Conservation (phyloP, 2,797 vertebrate species). For the Sebastes ruberrimus region DNA sequence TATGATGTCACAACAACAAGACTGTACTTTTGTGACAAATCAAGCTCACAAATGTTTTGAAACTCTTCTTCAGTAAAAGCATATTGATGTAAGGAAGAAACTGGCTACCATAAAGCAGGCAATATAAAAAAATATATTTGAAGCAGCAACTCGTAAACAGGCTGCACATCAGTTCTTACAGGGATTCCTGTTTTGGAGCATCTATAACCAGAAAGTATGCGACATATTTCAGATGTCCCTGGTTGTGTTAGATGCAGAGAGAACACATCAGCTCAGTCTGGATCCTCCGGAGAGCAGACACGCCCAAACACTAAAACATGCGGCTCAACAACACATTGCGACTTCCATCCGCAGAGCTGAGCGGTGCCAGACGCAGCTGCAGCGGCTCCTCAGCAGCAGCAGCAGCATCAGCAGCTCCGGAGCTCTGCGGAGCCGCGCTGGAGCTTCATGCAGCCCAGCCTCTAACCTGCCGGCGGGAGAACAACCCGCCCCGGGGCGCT, state of each 20-base stretch:
- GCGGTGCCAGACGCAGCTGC: not conserved
- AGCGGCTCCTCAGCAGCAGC: not conserved
- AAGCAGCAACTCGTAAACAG: not conserved
- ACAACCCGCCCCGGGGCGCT: not conserved
- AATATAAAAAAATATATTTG: not conserved
- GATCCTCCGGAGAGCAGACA: slow-evolving; percentile 50
- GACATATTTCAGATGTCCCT: not conserved
- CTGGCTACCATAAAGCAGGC: too few relatives aligned
- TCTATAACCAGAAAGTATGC: not conserved
- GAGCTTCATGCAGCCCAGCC: too few relatives aligned
- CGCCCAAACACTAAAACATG: slow-evolving; percentile 61
- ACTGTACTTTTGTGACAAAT: not conserved
- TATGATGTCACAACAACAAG: not conserved
- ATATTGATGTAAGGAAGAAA: too few relatives aligned
- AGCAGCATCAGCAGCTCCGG: slow-evolving; percentile 18
- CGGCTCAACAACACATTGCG: slow-evolving; percentile 19
- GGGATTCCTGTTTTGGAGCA: not conserved
- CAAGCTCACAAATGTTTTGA: not conserved
- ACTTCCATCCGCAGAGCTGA: slow-evolving; percentile 5
- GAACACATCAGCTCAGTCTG: not conserved
- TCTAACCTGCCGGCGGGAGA: too few relatives aligned
- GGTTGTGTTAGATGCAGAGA: not conserved
- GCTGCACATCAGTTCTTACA: not conserved
- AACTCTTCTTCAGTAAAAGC: not conserved
- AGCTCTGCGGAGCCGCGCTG: not conserved